These are phyloP conservation scores for Lepus europaeus DNA, from an alignment of 2,113 vertebrate species.

Conservation along the genomic window DNA sequence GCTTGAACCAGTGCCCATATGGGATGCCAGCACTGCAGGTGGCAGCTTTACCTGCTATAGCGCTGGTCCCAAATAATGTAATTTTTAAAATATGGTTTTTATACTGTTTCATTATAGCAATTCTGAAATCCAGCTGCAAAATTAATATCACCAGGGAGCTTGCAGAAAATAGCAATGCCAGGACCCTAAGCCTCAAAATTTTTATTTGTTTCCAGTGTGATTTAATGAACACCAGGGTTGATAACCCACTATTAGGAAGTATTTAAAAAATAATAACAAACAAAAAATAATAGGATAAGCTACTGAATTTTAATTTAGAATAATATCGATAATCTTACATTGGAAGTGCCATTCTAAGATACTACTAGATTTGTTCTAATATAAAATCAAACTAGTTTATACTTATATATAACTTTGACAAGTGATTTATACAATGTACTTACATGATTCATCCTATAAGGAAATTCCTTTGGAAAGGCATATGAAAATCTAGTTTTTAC, in stretches of 20 bases:
- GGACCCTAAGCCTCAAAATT: not conserved
- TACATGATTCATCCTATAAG: conserved; percentile 99
- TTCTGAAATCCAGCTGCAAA: not conserved
- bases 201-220: conserved; percentile 26
- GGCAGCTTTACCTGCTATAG: too few species aligned
- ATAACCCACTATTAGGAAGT: conserved; percentile 16
- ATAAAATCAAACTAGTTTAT: conserved; percentile 23
- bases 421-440: conserved; percentile 85
- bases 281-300: not conserved
- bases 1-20: too few species aligned
- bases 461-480: conserved; percentile 99
- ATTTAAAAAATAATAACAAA: not conserved
- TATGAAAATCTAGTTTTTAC: conserved; percentile 99
- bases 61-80: not conserved
- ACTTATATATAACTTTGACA: conserved; percentile 56
- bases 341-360: conserved; percentile 41
- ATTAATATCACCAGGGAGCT: not conserved
- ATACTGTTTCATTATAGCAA: not conserved
- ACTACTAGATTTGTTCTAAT: conserved; percentile 65
- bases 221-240: conserved; percentile 10
- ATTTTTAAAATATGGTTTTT: conserved; percentile 49
- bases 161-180: not conserved
- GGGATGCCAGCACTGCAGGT: too few species aligned
- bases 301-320: conserved; percentile 18
- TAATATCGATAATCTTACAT: conserved; percentile 3